Conservation (phyloP, 2,113 vertebrate genomes). For the Crotalus horridus region DNA sequence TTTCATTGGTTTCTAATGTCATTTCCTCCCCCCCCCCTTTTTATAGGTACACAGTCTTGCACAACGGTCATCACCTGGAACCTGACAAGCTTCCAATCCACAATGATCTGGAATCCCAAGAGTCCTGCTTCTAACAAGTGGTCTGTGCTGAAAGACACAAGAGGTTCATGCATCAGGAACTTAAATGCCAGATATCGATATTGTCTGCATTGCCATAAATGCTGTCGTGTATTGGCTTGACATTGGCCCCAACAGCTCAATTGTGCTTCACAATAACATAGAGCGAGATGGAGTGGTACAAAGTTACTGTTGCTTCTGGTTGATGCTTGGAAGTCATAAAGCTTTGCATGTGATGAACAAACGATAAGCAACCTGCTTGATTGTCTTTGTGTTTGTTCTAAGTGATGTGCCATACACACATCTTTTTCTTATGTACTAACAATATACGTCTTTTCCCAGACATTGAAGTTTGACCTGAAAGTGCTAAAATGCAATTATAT, state of each 20-base stretch:
- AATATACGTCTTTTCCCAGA: conserved; percentile 1
- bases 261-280: fast-evolving
- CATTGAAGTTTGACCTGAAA: conserved; percentile 8
- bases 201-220: background rate
- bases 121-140: conserved; percentile 71
- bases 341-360: background rate
- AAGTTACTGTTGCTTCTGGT: conserved; percentile 16
- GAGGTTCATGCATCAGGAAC: background rate
- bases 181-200: background rate
- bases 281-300: background rate
- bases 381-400: background rate
- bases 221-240: conserved; percentile 23
- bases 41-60: conserved; percentile 71
- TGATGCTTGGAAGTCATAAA: background rate
- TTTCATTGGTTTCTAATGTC: conserved; percentile 16
- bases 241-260: background rate
- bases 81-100: conserved; percentile 74
- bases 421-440: background rate
- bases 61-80: conserved; percentile 71
- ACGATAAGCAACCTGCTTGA: background rate
- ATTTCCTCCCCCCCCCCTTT: background rate
- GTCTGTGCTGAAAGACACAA: conserved; percentile 3
- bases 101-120: conserved; percentile 72
- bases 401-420: conserved; percentile 2
- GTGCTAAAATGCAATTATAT: background rate